These are phyloP conservation scores for Loxodonta africana DNA, from an alignment of 2,113 vertebrate genomes.

Conservation along the genomic window DNA sequence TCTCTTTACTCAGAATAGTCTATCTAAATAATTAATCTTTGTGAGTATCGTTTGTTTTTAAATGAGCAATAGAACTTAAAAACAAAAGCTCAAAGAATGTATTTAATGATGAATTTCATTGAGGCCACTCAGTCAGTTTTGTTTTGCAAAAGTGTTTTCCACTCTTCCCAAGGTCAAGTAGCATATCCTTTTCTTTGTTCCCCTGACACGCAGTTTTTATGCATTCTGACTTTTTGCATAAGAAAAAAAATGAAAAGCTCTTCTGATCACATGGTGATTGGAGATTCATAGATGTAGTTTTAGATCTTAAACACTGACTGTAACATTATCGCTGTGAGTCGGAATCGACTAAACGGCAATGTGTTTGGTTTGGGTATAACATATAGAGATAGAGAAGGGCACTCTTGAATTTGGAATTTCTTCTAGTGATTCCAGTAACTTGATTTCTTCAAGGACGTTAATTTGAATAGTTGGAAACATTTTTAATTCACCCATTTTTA, in stretches of 20 bases:
- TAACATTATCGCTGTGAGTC: not conserved
- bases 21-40: not conserved
- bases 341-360: no score
- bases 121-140: not conserved
- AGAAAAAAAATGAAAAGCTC: conserved; percentile 19
- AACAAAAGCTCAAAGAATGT: not conserved
- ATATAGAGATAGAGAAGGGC: not conserved
- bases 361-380: no score
- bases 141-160: not conserved
- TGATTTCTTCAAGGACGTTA: not conserved
- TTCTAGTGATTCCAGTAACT: conserved; percentile 12
- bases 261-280: not conserved
- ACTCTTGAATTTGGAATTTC: not conserved
- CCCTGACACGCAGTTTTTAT: not conserved
- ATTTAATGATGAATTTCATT: conserved; percentile 41
- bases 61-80: not conserved
- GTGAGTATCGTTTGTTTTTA: conserved; percentile 31
- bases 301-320: not conserved
- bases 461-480: not conserved
- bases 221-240: not conserved
- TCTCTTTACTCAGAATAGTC: not conserved
- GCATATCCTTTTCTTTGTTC: not conserved
- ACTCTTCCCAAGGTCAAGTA: not conserved
- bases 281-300: conserved; percentile 8
- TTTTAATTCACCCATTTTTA: not conserved